A percentile compares a stretch with the other conserved stretches of the same genome.
phyloP scores from a whole-genome alignment of 1,140 invertebrate genomes.

The Lepidurus arcticus region DNA sequence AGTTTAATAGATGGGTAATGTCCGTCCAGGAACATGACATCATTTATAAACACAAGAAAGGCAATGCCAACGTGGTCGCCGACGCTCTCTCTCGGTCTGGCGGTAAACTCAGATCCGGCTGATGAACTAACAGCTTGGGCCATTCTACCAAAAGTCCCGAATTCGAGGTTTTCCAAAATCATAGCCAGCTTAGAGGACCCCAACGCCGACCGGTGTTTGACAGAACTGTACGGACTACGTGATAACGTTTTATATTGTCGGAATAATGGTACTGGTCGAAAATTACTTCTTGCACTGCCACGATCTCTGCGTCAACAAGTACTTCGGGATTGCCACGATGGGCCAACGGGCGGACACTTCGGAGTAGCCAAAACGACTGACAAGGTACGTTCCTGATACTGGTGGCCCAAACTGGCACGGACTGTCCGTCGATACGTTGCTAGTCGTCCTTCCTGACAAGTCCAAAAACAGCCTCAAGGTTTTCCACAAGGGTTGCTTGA shows the following conservation, averaged over 20 bases:
- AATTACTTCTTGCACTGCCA: slow-evolving; percentile 32
- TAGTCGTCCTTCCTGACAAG: slow-evolving; percentile 38
- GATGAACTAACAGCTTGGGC: neutral
- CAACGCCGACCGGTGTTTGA: too few species aligned
- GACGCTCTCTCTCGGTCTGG: neutral
- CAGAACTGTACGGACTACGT: neutral
- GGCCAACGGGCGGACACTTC: slow-evolving; percentile 36
- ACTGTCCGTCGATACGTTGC: slow-evolving; percentile 35
- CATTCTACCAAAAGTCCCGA: neutral
- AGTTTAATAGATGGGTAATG: slow-evolving; percentile 41
- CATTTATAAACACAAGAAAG: neutral
- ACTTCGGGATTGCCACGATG: slow-evolving; percentile 35
- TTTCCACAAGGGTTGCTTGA: slow-evolving; percentile 30
- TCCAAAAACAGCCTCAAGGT: slow-evolving; percentile 30
- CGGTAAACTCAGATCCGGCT: neutral
- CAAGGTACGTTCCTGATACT: slow-evolving; percentile 35
- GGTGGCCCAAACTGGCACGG: slow-evolving; percentile 35
- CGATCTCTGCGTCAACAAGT: slow-evolving; percentile 26
- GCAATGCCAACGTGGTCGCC: slow-evolving; percentile 9
- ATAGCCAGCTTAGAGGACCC: neutral
- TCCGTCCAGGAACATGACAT: slow-evolving; percentile 39
- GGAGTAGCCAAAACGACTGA: slow-evolving; percentile 36
- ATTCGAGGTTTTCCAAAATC: neutral
- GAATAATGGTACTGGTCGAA: neutral
- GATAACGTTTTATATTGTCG: neutral